Conservation (phyloP, 1,140 invertebrate species). For the Globodera ellingtonae region DNA sequence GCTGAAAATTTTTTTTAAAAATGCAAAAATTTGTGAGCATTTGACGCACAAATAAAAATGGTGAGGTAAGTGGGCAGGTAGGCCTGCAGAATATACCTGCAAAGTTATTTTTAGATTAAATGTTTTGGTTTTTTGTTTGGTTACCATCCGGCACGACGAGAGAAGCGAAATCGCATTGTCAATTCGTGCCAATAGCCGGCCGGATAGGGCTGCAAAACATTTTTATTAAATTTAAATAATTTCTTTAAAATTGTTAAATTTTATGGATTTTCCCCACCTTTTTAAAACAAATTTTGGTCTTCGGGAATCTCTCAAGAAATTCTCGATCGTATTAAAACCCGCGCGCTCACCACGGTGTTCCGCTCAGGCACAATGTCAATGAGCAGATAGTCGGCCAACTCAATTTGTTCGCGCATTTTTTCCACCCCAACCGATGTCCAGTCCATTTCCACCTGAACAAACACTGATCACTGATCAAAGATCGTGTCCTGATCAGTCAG, state of each 20-base stretch:
- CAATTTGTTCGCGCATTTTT: conserved; percentile 64
- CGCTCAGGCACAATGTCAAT: conserved; percentile 53
- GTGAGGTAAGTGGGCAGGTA: conserved; percentile 65
- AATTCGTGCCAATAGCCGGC: conserved; percentile 65
- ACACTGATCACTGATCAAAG: neutral
- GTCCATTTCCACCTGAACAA: conserved; percentile 52
- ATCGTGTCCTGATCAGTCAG: no score
- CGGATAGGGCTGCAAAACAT: conserved; percentile 55
- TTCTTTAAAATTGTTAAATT: conserved; percentile 1
- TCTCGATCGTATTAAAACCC: neutral
- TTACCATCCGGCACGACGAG: conserved; percentile 63
- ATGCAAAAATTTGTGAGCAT: conserved; percentile 10
- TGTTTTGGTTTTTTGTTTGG: neutral
- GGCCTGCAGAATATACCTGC: conserved; percentile 57
- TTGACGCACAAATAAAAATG: conserved; percentile 63
- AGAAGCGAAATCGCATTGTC: conserved; percentile 64
- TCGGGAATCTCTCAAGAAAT: neutral
- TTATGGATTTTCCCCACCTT: neutral
- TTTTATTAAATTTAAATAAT: conserved; percentile 13
- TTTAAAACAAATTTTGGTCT: neutral
- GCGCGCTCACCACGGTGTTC: conserved; percentile 50
- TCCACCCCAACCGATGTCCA: conserved; percentile 57
- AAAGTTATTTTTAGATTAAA: neutral
- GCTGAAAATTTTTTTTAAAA: conserved; percentile 40
- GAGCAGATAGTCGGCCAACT: conserved; percentile 64